Conservation (phyloP, 2,113 vertebrate genomes). For the Corapipo altera region DNA sequence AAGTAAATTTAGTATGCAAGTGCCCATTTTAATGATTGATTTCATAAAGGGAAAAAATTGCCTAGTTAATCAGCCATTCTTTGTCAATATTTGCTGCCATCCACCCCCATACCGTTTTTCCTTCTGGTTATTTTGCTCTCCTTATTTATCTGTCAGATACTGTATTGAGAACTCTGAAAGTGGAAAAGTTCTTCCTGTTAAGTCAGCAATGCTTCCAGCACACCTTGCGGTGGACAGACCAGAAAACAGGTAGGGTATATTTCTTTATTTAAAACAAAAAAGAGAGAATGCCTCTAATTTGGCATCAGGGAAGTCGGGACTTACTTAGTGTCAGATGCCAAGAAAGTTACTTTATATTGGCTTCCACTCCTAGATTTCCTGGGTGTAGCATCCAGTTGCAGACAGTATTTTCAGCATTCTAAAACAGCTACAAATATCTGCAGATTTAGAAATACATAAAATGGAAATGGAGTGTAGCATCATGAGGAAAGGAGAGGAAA, state of each 20-base stretch:
- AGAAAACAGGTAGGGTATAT: background rate
- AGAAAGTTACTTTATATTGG: background rate
- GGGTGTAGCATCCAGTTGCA: background rate
- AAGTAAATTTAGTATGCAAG: background rate
- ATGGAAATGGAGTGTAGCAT: background rate
- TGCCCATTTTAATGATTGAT: slow-evolving; percentile 3
- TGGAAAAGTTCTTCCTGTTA: background rate
- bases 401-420: background rate
- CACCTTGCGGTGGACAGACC: background rate
- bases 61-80: background rate
- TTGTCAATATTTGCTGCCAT: background rate
- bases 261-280: background rate
- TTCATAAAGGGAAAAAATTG: background rate
- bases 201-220: background rate
- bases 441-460: background rate
- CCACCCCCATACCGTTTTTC: background rate
- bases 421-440: background rate
- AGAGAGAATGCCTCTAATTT: background rate
- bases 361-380: background rate
- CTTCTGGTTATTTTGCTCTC: background rate
- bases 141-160: background rate
- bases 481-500: background rate
- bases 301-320: background rate
- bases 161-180: background rate
- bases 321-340: background rate